Evolutionary conservation across 1,140 invertebrate genomes (phyloP).

Genomic region (Philopotamus ludificatus): DNA sequence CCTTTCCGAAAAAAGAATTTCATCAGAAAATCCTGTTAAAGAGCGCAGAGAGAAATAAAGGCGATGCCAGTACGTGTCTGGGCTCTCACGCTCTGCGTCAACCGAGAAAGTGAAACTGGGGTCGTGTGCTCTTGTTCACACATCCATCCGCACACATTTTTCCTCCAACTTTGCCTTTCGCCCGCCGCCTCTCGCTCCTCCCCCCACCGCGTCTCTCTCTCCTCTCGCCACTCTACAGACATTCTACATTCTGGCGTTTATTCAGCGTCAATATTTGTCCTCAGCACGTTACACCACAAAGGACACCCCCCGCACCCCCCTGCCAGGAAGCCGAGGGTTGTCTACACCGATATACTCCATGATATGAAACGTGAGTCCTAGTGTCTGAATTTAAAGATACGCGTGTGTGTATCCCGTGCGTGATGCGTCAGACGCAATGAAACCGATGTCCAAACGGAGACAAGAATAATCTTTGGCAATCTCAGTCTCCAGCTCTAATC

Average conservation of each 20-base stretch:
- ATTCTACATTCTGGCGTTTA: conserved; percentile 17
- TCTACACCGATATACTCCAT: background rate
- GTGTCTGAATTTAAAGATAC: background rate
- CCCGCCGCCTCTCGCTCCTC: no score
- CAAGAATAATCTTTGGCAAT: no score
- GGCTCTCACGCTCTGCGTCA: no score
- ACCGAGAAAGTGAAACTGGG: background rate
- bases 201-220: no score
- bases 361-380: background rate
- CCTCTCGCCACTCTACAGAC: no score
- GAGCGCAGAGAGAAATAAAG: no score
- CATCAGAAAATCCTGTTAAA: no score
- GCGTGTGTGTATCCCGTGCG: no score
- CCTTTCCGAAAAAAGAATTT: no score
- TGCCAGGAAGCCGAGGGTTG: background rate
- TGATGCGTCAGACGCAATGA: no score
- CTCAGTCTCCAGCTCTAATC: no score
- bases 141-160: conserved; percentile 13
- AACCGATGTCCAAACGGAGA: no score
- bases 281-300: conserved; percentile 15
- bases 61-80: background rate
- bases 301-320: background rate
- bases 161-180: conserved; percentile 18
- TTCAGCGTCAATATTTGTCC: conserved; percentile 19
- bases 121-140: background rate